Base-by-base conservation (phyloP, 2,113 vertebrate species). In the Rhizomys pruinosus region DNA sequence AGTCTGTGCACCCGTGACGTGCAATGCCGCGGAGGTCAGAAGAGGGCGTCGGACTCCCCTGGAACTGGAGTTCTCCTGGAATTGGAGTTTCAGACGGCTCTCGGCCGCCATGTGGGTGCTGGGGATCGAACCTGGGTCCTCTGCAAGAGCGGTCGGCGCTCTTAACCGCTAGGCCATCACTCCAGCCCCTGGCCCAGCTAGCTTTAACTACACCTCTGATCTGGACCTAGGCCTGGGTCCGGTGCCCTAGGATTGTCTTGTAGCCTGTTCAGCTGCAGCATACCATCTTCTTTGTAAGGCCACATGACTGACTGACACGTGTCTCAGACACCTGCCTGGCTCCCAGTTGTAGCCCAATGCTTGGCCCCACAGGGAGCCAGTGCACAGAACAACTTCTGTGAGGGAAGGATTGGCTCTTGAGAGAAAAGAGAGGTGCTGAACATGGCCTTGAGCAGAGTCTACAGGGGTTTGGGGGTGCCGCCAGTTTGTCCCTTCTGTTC, bases 321-420 rank as follows among this genome's bases (percentile, higher is more conserved):
- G 32, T 66, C 80, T 34, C 20, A 5, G 42, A 23, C 61, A 52
- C 25, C 32, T 55, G 64, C 7, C 20, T 6, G 69, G 37, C 69
- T n/a, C 22, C 25, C 32, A n/a, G 61, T 44, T 23, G 19, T 9
- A 7, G 11, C 20, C 22, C 44, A 5, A n/a, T 2, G 27, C 71
- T 57, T 1, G 0, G 22, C 10, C 1, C 34, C 0, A 37, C 17
- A 1, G 0, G 0, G 5, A 12, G 11, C 11, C 29, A 10, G 15
- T 2, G 64, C 32, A 23, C 39, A 1, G 23, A 2, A 0, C 3
- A 25, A 1, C 47, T 81, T 73, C 73, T 74, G 42, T 32, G 64
- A 69, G 57, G 29, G 59, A 73, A 63, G 76, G 37, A 23, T 44
- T n/a, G 29, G 68, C 55, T 39, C 47, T 47, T 15, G 82, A 90